phyloP scores from a whole-genome alignment of 1,140 invertebrate genomes.

The Pogonomyrmex barbatus region DNA sequence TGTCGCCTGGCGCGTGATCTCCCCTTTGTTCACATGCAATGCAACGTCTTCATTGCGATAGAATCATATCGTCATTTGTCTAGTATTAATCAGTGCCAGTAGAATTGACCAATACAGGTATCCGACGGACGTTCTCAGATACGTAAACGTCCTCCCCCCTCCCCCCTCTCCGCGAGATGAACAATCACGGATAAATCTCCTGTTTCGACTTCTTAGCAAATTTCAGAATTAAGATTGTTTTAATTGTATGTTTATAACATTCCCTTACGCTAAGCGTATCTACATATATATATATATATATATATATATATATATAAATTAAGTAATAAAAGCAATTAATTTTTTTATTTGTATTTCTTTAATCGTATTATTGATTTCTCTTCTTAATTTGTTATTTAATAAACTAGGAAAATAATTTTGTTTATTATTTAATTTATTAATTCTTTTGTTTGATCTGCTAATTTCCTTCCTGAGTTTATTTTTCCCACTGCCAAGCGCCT shows the following conservation, averaged over 20 bases:
- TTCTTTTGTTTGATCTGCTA: not conserved
- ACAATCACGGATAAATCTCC: not conserved
- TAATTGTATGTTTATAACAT: too few relatives aligned
- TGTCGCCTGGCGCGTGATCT: not conserved
- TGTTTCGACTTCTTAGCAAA: too few relatives aligned
- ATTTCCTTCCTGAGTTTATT: not conserved
- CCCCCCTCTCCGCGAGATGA: not conserved
- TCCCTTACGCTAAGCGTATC: too few relatives aligned
- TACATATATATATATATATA: too few relatives aligned
- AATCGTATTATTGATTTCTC: not conserved
- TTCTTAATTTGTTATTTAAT: not conserved
- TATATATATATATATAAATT: too few relatives aligned
- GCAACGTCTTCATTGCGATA: constrained; percentile 8
- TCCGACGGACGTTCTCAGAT: constrained; percentile 19
- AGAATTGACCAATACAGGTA: constrained; percentile 18
- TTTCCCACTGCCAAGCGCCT: not conserved
- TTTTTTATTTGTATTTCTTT: not conserved
- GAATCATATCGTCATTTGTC: constrained; percentile 28
- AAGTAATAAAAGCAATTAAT: too few relatives aligned
- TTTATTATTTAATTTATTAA: not conserved
- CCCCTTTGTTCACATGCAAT: constrained; percentile 1
- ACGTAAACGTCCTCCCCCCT: not conserved
- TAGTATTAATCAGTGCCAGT: constrained; percentile 4
- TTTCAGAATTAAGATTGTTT: too few relatives aligned
- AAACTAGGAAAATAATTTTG: not conserved